Evolutionary conservation across 2,888 invertebrate species (phyloP), one percentile per base, ranked within the genome.

Genomic region (Diadegma fenestrale): DNA sequence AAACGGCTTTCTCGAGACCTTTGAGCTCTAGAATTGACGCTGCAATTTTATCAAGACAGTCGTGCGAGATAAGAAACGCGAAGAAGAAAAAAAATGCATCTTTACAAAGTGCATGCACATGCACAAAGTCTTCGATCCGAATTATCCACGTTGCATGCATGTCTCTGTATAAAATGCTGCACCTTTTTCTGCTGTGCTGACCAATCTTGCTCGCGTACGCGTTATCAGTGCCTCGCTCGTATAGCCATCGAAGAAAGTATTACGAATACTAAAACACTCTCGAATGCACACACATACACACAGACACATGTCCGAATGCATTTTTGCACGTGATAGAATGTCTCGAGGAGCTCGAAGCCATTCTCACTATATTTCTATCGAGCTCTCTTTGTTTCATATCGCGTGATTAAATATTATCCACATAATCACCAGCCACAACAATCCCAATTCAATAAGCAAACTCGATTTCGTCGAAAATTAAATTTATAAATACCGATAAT

Each of bases 1-100:
- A 86, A 87, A 88, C 89, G 86, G 86, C 85, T 90, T 88, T 90
- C 88, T 89, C 85, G 88, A 89, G 82, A 86, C 84, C 88, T 79
- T 78, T 80, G 63, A 82, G 85, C 87, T 85, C 72, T 86, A 86
- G 83, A 90, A 90, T 90, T 90, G 89, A 88, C 87, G 88, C 88
- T 85, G 85, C 87, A 81, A 87, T 82, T 88, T 88, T 88, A 88
- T 89, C 88, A 86, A 89, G 80, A 76, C 79, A 71, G 75, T 80
- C 66, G 51, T 30, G 75, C 45, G 80, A 88, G 88, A 89, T 89
- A 90, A 89, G 87, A 43, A 86, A 83, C 75, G 41, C 63, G 63
- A 79, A 58, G 17, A 78, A 81, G 84, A 4, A 37, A 37, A 37
- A 37, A 81, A 75, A 64, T 33, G 30, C 22, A 48, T 33, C 33